Evolutionary conservation across 2,888 invertebrate genomes (phyloP).

Genomic region (Scaptomyza tumidula): DNA sequence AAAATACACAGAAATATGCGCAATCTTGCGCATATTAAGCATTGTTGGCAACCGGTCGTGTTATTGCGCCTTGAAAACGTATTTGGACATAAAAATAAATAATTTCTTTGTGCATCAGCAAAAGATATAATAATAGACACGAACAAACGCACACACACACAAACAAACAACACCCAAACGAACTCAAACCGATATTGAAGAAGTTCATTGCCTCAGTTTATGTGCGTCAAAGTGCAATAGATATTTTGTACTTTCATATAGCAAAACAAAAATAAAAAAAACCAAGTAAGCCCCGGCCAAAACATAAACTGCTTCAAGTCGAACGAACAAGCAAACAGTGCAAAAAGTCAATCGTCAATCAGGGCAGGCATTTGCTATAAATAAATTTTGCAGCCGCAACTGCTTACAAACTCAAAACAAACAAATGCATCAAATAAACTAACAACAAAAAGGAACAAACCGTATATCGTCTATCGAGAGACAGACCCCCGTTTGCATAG

Average conservation of each 20-base stretch:
- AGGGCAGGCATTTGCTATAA: constrained; percentile 47
- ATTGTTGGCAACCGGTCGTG: constrained; percentile 12
- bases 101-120: constrained; percentile 49
- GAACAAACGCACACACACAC: constrained; percentile 28
- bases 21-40: constrained; percentile 19
- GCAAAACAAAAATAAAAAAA: constrained; percentile 28
- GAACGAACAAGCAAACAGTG: constrained; percentile 36
- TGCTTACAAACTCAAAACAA: constrained; percentile 66
- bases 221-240: constrained; percentile 60
- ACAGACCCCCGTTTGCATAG: constrained; percentile 15
- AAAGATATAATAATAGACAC: constrained; percentile 69
- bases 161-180: constrained; percentile 33
- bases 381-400: constrained; percentile 51
- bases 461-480: constrained; percentile 25
- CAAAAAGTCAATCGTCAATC: constrained; percentile 37
- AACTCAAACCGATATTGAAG: constrained; percentile 39
- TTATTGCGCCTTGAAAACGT: constrained; percentile 20
- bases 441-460: constrained; percentile 37
- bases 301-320: constrained; percentile 49
- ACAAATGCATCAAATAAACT: constrained; percentile 53
- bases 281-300: constrained; percentile 54
- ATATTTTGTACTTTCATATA: constrained; percentile 33
- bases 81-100: constrained; percentile 11
- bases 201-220: constrained; percentile 68
- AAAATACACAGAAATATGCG: constrained; percentile 49